Evolutionary conservation across 2,888 invertebrate genomes (phyloP), one percentile per base, ranked within the genome.

Genomic region (Hyppa rectilinea): DNA sequence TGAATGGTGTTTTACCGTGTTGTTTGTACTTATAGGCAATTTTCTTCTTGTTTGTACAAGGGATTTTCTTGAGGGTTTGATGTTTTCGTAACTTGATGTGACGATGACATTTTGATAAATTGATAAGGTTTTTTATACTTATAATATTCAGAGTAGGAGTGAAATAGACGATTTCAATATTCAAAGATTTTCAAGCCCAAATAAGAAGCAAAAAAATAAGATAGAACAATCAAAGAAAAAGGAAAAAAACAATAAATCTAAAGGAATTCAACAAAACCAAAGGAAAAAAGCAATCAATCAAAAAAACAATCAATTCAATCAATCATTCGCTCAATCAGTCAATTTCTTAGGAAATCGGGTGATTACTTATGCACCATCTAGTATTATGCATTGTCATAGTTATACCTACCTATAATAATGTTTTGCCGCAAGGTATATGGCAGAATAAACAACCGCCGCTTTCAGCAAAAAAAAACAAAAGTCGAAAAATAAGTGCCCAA

Each of bases 1-100:
- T 66, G 59, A 72, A 72, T 62, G 64, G 61, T 65, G 59, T 79
- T 77, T 63, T 60, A n/a, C 31, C 3, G 10, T 50, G 40, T 62
- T 78, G 45, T 56, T 52, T 49, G 50, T 63, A 31, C 14, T 47
- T 36, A 23, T 45, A 23, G 53, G 43, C 23, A 60, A 49, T 82
- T 60, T 82, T 49, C 10, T 50, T 43, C 36, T 31, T 40, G 40
- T 55, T 55, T 62, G 26, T 47, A 9, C 12, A 45, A 23, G 14
- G 3, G 9, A 52, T 60, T 66, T 60, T 20, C 9, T 49, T 53
- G 20, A 14, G 52, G 14, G 9, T 50, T 58, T 36, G 31, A 49
- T 38, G 31, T 49, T 49, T 31, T 69, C 38, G 47, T 26, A 67
- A 17, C 26, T 40, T 63, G 9, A 47, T 75, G 6, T 9, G 75